Evolutionary conservation across 2,888 invertebrate genomes (phyloP).

Genomic region (Cephus runcator): DNA sequence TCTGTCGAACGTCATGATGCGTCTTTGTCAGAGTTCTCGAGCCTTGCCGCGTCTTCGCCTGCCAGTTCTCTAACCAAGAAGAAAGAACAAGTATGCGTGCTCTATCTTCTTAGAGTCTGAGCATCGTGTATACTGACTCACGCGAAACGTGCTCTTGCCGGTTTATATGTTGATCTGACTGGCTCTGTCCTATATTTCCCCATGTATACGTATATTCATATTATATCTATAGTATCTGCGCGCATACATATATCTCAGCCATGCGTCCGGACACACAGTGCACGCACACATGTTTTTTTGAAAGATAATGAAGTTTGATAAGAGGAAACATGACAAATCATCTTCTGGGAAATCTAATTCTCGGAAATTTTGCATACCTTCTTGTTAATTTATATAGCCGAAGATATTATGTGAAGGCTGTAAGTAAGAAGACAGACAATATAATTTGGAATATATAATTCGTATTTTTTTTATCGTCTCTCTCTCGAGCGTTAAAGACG

Average conservation of each 20-base stretch:
- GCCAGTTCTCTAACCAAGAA: background rate
- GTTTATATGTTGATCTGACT: constrained; percentile 32
- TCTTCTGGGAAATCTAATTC: no score
- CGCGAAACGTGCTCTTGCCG: constrained; percentile 35
- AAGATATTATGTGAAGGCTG: no score
- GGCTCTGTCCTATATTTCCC: background rate
- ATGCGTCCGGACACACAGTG: background rate
- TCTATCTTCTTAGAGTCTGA: constrained; percentile 34
- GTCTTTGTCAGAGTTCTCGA: constrained; percentile 11
- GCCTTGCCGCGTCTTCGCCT: background rate
- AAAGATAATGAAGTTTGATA: no score
- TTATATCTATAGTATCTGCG: background rate
- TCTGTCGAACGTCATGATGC: constrained; percentile 14
- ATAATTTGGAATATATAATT: no score
- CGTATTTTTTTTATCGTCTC: no score
- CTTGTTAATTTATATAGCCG: no score
- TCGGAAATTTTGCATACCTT: no score
- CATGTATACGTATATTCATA: background rate
- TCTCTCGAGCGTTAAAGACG: no score
- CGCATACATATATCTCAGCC: background rate
- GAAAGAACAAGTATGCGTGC: constrained; percentile 16
- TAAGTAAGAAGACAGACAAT: no score
- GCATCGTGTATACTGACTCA: constrained; percentile 38
- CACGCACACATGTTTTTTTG: no score
- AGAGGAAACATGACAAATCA: no score